Evolutionary conservation across 2,888 invertebrate species (phyloP).

Genomic region (Polyommatus icarus): DNA sequence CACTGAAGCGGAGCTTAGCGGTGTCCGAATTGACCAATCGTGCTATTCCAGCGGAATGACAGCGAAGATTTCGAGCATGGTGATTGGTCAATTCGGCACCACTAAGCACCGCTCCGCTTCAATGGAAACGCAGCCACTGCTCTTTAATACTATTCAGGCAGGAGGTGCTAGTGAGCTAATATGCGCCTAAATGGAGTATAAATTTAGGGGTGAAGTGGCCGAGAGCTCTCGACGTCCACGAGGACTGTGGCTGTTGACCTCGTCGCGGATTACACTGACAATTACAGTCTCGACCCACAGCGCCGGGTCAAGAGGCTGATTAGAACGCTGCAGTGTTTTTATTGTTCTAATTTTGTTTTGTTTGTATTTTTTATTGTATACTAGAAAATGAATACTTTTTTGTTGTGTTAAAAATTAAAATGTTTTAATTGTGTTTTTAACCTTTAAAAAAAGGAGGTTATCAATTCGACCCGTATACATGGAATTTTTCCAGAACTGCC

Average conservation of each 20-base stretch:
- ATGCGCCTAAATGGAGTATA: not conserved
- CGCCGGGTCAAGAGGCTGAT: slow-evolving; percentile 26
- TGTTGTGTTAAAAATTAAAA: not conserved
- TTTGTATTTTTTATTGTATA: not conserved
- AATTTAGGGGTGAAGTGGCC: slow-evolving; percentile 13
- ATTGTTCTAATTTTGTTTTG: slow-evolving; percentile 11
- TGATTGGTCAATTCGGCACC: too few species aligned
- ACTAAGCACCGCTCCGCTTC: too few species aligned
- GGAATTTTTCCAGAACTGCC: too few species aligned
- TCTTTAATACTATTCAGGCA: too few species aligned
- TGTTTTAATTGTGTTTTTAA: not conserved
- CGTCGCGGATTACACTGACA: slow-evolving; percentile 20
- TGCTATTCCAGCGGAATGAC: too few species aligned
- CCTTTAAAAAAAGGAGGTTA: too few species aligned
- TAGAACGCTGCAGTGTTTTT: not conserved
- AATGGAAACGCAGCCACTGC: too few species aligned
- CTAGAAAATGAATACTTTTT: not conserved
- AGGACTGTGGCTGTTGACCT: slow-evolving; percentile 25
- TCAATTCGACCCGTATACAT: too few species aligned
- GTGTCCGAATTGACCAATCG: too few species aligned
- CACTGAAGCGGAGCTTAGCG: too few species aligned
- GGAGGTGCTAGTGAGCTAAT: not conserved
- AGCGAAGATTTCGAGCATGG: too few species aligned
- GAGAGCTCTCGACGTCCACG: not conserved
- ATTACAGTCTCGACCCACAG: slow-evolving; percentile 24